A percentile compares a stretch with the other conserved stretches of the same genome.
phyloP scores from a whole-genome alignment of 1,140 invertebrate species.

The Drosophila micromelanica region DNA sequence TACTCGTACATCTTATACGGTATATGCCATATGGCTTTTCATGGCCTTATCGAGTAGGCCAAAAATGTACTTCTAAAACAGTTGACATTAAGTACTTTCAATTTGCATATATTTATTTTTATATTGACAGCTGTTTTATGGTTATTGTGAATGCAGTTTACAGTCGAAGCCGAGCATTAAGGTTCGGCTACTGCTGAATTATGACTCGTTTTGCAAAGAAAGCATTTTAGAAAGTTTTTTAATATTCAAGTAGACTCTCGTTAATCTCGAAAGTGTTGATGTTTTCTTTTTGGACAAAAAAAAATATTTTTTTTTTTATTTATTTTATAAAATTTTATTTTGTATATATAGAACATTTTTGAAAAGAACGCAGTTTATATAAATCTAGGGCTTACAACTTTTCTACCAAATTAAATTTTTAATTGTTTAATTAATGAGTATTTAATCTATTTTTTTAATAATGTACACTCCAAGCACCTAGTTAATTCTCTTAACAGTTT shows the following conservation, averaged over 20 bases:
- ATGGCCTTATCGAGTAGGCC: neutral
- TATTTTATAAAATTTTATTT: too few species aligned
- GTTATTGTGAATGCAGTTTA: neutral
- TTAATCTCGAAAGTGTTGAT: neutral
- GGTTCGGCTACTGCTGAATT: neutral
- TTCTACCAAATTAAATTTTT: too few species aligned
- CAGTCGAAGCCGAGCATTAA: too few species aligned
- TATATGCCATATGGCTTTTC: neutral
- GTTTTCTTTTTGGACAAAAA: neutral
- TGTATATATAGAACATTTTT: too few species aligned
- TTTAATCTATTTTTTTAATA: too few species aligned
- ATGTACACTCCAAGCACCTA: too few species aligned
- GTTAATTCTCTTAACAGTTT: too few species aligned
- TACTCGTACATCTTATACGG: too few species aligned
- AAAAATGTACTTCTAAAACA: neutral
- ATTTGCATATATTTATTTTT: conserved; percentile 2
- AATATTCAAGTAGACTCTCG: conserved; percentile 4
- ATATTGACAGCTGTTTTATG: conserved; percentile 4
- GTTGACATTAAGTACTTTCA: neutral
- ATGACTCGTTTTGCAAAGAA: conserved; percentile 1
- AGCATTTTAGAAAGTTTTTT: conserved; percentile 14
- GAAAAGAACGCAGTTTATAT: too few species aligned
- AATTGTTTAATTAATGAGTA: too few species aligned
- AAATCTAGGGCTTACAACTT: too few species aligned
- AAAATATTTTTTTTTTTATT: too few species aligned